A percentile compares a stretch with the other conserved stretches of the same genome.
These are phyloP conservation scores for Elanus axillaris DNA, from an alignment of 2,113 vertebrate species.

Conservation along the genomic window DNA sequence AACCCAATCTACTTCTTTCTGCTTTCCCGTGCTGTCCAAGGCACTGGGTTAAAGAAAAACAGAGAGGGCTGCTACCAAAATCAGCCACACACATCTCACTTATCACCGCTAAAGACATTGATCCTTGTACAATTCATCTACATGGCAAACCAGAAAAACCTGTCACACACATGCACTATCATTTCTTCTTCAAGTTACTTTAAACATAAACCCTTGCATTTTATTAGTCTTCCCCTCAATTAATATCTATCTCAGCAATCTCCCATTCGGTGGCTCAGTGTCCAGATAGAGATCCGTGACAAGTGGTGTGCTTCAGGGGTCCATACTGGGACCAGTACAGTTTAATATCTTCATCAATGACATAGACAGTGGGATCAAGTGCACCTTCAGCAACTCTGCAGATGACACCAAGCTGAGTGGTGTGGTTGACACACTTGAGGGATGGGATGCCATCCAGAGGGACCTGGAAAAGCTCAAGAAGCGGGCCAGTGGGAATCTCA, in stretches of 20 bases:
- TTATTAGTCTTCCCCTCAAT: background rate
- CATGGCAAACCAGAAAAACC: background rate
- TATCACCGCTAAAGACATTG: background rate
- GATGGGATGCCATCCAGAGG: background rate
- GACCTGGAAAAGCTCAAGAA: too few species aligned
- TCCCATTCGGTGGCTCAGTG: background rate
- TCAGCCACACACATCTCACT: background rate
- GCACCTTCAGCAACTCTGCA: background rate
- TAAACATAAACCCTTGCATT: background rate
- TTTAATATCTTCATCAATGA: background rate
- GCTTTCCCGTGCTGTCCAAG: background rate
- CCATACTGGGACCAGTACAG: background rate
- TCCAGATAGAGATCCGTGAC: background rate
- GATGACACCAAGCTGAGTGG: background rate
- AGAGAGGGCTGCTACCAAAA: background rate
- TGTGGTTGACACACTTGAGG: background rate
- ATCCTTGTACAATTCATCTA: background rate
- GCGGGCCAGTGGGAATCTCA: too few species aligned
- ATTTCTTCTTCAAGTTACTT: background rate
- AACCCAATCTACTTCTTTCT: background rate
- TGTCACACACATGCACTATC: background rate
- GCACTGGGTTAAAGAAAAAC: background rate
- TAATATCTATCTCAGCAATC: background rate
- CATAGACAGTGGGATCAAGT: background rate
- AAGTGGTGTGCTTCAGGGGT: background rate